Base-by-base conservation (phyloP, 2,113 vertebrate species). In the Coregonus clupeaformis region DNA sequence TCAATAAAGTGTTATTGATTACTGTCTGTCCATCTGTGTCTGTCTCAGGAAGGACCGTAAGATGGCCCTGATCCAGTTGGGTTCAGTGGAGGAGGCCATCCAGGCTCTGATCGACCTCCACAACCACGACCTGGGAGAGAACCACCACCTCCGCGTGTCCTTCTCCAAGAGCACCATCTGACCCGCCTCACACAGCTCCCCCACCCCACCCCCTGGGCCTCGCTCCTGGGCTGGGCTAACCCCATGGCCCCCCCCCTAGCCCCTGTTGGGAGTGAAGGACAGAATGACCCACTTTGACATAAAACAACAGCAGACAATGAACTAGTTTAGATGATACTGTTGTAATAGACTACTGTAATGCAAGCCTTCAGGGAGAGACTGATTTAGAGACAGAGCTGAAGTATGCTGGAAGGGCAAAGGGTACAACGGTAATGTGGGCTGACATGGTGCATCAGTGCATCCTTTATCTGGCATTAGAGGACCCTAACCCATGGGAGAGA, bases 11-110 rank as follows among this genome's bases (percentile, higher is more conserved):
- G 47, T 16, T 1, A 52, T 14, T 52, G 16, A 18, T 52, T 18
- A 16, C 3, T 16, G 12, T 52, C 16, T 52, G 49, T 18, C 14
- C 16, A 5, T 52, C 49, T 52, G 3, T 52, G 49, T 42, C 49
- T 1, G 49, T 18, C 49, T 52, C 81, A 96, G 95, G 90, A 95
- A 90, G 75, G 90, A 94, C 82, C 86, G 84, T 76, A 95, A 91
- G 91, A 95, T 94, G 94, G 95, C 94, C 27, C 88, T 96, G 80
- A 94, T 96, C 82, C 93, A 94, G 14, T 85, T 96, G 90, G 92
- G 87, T 65, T 95, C 93, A 64, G 92, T 96, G 82, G 95, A 96
- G 82, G 95, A 96, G 91, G 95, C 94, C 74, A 87, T 96, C 81
- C 92, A 94, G 0, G 94, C 94, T 59, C 92, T 96, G 73, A 95